Percentiles rank a stretch among this genome's conserved stretches.
Conservation (phyloP, 2,113 vertebrate species). For the Corydoras maculifer region DNA sequence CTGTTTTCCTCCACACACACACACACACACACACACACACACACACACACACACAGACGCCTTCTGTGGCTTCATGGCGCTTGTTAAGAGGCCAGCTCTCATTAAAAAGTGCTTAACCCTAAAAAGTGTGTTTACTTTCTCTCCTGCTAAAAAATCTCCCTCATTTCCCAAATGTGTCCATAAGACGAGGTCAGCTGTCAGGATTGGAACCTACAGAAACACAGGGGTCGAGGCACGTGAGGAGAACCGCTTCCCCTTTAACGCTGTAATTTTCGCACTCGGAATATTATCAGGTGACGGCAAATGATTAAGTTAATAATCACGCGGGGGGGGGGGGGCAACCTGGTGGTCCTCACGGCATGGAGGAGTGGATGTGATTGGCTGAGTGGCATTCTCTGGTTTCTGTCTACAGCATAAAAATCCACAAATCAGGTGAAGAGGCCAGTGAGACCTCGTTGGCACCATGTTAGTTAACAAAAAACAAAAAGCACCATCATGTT, state of each 20-base stretch:
- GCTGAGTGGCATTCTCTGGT: too few species aligned
- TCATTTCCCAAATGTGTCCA: slow-evolving; percentile 23
- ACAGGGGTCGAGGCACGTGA: too few species aligned
- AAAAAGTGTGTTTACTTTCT: background rate
- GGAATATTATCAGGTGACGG: too few species aligned
- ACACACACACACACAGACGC: background rate
- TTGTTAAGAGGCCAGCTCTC: slow-evolving; percentile 45
- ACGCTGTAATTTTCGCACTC: too few species aligned
- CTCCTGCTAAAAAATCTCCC: slow-evolving; percentile 9
- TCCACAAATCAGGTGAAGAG: background rate
- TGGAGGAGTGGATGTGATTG: too few species aligned
- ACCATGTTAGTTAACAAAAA: background rate
- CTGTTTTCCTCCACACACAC: slow-evolving; percentile 7
- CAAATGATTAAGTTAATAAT: too few species aligned
- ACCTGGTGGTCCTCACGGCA: too few species aligned
- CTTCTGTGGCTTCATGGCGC: slow-evolving; percentile 36
- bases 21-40: too few species aligned
- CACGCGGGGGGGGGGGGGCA: too few species aligned
- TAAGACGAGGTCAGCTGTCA: slow-evolving; percentile 23
- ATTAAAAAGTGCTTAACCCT: slow-evolving; percentile 46
- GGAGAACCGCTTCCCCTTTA: too few species aligned
- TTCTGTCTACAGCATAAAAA: too few species aligned
- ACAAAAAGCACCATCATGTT: background rate
- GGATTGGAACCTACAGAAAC: background rate
- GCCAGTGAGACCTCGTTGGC: background rate